These are phyloP conservation scores for Agapornis canus DNA, from an alignment of 2,797 vertebrate genomes.

Conservation along the genomic window DNA sequence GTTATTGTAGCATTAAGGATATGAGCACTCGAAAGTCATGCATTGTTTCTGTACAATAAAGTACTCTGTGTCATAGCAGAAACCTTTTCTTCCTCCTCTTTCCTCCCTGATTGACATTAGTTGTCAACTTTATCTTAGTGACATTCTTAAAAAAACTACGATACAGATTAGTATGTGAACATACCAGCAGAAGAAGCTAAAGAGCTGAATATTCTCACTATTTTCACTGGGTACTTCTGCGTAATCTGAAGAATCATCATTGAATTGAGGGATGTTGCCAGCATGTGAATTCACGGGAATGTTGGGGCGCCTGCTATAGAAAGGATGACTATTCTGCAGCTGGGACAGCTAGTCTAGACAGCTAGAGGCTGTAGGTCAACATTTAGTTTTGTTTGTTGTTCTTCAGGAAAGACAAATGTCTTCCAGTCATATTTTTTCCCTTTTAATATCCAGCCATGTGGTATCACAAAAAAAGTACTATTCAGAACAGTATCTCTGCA, in stretches of 20 bases:
- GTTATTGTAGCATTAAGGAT: background rate
- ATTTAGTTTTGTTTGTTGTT: conserved; percentile 13
- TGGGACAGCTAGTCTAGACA: background rate
- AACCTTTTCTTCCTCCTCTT: background rate
- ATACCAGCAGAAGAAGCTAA: background rate
- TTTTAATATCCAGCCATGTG: conserved; percentile 1
- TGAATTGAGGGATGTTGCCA: background rate
- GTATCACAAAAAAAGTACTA: conserved; percentile 29
- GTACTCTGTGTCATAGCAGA: background rate
- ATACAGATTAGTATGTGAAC: background rate
- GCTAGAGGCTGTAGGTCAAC: background rate
- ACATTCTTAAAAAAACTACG: background rate
- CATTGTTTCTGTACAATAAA: background rate
- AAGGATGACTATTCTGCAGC: background rate
- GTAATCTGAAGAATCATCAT: background rate
- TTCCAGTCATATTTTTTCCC: background rate
- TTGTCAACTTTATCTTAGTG: background rate
- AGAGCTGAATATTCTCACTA: background rate
- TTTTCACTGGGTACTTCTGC: background rate
- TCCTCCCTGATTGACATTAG: background rate
- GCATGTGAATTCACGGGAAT: background rate
- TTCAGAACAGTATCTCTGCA: conserved; percentile 7
- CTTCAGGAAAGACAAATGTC: conserved; percentile 6
- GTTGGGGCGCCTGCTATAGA: background rate
- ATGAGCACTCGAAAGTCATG: background rate